These are phyloP conservation scores for Squalus acanthias DNA, from an alignment of 2,797 vertebrate genomes.

Conservation along the genomic window DNA sequence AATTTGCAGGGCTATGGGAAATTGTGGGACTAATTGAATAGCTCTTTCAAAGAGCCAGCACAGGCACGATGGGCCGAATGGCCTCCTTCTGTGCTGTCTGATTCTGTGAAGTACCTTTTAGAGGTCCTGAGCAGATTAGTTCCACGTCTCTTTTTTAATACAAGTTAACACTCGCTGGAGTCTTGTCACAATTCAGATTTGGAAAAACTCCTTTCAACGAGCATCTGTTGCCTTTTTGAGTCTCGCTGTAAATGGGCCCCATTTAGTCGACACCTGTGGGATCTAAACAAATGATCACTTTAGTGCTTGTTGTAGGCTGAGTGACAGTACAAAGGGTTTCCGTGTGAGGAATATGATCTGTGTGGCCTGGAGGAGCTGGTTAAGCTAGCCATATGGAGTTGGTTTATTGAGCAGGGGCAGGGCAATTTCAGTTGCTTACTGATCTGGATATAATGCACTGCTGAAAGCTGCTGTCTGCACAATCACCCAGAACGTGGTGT, in stretches of 20 bases:
- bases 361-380: not conserved
- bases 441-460: not conserved
- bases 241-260: not conserved
- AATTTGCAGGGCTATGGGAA: not conserved
- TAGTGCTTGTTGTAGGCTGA: not conserved
- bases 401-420: not conserved
- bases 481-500: not conserved
- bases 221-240: not conserved
- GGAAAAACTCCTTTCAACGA: not conserved
- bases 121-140: not conserved
- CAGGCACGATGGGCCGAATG: not conserved
- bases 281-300: conserved; percentile 18
- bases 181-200: not conserved
- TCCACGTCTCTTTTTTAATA: not conserved
- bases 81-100: not conserved
- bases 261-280: not conserved
- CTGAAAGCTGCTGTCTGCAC: not conserved
- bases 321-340: not conserved
- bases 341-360: not conserved
- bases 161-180: not conserved
- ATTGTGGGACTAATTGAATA: not conserved
- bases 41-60: not conserved
- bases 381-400: not conserved
- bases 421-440: not conserved
- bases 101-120: not conserved